phyloP scores from a whole-genome alignment of 2,888 invertebrate genomes.

The Melikaiella ostensackeni region DNA sequence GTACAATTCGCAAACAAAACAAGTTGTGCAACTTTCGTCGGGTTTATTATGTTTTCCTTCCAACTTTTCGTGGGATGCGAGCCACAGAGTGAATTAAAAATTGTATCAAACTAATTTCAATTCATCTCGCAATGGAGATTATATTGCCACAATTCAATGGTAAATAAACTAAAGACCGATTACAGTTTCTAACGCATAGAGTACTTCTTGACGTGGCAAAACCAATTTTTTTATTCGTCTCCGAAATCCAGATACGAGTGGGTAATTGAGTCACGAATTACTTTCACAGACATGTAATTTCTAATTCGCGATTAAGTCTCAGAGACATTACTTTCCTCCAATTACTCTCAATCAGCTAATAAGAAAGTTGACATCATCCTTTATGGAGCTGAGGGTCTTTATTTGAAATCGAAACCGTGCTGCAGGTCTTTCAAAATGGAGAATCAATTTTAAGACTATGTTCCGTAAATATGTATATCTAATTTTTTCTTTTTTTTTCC shows the following conservation, averaged over 20 bases:
- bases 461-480: constrained; percentile 9
- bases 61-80: not conserved
- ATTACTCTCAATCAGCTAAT: constrained; percentile 8
- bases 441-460: not conserved
- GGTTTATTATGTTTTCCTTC: not conserved
- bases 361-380: constrained; percentile 1
- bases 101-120: not conserved
- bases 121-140: not conserved
- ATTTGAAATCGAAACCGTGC: not conserved
- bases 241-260: constrained; percentile 3
- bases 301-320: constrained; percentile 23
- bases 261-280: constrained; percentile 5
- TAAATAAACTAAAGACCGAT: not conserved
- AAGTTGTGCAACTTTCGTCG: constrained; percentile 2
- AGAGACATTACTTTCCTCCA: constrained; percentile 22
- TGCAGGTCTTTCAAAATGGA: too few species aligned
- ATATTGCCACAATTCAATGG: not conserved
- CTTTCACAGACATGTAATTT: constrained; percentile 33
- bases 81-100: not conserved
- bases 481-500: constrained; percentile 56
- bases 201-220: not conserved
- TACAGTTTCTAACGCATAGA: not conserved
- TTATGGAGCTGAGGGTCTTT: not conserved
- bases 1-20: not conserved
- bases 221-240: not conserved